Evolutionary conservation across 2,797 vertebrate genomes (phyloP), one percentile per base, ranked within the genome.

Genomic region (Sebastes hubbsi): DNA sequence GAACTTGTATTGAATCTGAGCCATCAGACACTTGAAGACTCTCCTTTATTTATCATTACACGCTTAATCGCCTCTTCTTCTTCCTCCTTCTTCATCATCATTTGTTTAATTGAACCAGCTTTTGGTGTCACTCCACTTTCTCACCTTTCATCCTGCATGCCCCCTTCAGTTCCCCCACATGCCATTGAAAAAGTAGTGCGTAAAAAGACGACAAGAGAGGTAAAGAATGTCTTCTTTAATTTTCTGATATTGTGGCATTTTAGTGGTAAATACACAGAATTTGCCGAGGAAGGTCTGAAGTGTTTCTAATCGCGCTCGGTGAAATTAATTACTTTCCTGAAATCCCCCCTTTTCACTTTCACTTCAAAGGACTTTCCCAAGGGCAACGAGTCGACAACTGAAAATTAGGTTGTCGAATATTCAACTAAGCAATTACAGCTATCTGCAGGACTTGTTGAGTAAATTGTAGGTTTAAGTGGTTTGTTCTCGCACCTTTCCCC

Each of bases 331-430:
- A 94, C 93, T 94, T 94, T 94, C 88, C 89, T 88, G 88, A 92
- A 93, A 92, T 88, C 87, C 88, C 88, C 88, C 85, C 79, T 78
- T 93, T 92, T 93, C 90, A 93, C 91, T 92, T 89, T 88, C 87
- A 95, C 95, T 95, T 96, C 95, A 95, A 96, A 96, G 92, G 92
- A 93, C 91, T 92, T 94, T 94, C 94, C 93, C 95, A 95, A 94
- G 94, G 95, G 95, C 94, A 94, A 93, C 89, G 93, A 95, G 78
- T 95, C 95, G 92, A 94, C 94, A 92, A 93, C 91, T 88, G 94
- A 87, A 87, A 93, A 94, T 94, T 75, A 95, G 92, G 89, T 88
- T 91, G 93, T 93, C 92, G 91, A 95, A 94, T 94, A 94, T 94
- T 94, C 90, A 92, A 92, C 93, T 90, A 89, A 90, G 94, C 93